Base-by-base conservation (phyloP, 1,140 invertebrate genomes). In the Drosophila sp. region DNA sequence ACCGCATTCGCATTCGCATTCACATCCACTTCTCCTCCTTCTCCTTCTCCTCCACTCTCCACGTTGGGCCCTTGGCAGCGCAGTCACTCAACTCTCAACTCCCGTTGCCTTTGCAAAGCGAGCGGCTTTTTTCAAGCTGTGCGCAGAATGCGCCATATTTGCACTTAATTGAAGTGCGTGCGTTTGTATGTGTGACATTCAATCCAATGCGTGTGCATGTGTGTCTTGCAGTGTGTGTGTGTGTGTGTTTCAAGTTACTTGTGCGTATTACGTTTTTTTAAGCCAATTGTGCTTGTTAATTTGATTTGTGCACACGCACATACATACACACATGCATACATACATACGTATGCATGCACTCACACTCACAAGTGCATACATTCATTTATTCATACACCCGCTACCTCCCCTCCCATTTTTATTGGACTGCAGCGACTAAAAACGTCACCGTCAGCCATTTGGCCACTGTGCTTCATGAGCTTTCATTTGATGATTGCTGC, bases 251-350 rank as follows among this genome's bases (percentile, higher is more conserved):
- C 56, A 40, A 64, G 58, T 76, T 80, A 72, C 78, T 80, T 81
- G 79, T 61, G 80, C 72, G 75, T 76, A 76, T 78, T 86, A 78
- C 72, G 43, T 61, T 76, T 80, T 67, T 82, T 78, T 64, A 71
- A 82, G 82, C 82, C 82, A 87, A 87, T 87, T 87, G 83, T 87
- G 78, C 79, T 79, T 87, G 82, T 89, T 87, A 87, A 87, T 87
- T 87, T 87, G 76, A 87, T 87, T 87, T 87, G 66, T 43, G 46
- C 64, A 80, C 72, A 83, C 14, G 58, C 16, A 40, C 63, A 61
- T 21, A 54, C 25, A 65, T 56, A 58, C 40, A 45, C 29, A 34
- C 3, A 40, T 43, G 41, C 29, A 46, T 32, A 67, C 70, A 43
- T 14, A 27, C 40, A 18, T 41, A 40, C 48, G 45, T 21, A 25